These are phyloP conservation scores for Conus betulinus DNA, from an alignment of 1,140 invertebrate species.

Conservation along the genomic window DNA sequence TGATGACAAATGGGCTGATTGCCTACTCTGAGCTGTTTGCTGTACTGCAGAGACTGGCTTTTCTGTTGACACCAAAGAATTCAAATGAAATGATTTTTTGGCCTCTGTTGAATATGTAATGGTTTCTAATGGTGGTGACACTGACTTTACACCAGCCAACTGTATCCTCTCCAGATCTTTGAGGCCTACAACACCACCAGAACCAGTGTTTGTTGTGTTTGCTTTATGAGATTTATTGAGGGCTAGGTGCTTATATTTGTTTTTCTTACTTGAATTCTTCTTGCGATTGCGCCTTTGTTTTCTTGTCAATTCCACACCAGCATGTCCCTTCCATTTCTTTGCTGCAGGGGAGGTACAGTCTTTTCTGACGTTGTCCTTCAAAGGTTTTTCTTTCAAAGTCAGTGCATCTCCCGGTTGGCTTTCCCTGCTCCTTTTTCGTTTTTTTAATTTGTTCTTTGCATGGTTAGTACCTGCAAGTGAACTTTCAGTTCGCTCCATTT, in stretches of 20 bases:
- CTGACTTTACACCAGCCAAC: background rate
- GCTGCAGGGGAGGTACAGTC: background rate
- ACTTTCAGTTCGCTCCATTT: background rate
- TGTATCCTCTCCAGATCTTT: conserved; percentile 36
- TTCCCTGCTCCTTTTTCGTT: background rate
- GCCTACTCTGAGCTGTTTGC: background rate
- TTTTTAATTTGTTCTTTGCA: background rate
- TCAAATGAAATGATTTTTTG: background rate
- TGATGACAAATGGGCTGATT: background rate
- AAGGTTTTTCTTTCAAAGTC: background rate
- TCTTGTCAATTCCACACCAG: background rate
- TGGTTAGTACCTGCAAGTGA: background rate
- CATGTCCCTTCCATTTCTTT: background rate
- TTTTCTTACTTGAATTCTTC: conserved; percentile 54
- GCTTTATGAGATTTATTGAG: conserved; percentile 30
- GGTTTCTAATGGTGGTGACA: background rate
- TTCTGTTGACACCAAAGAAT: background rate
- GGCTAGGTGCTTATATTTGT: conserved; percentile 55
- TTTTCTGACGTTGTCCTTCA: background rate
- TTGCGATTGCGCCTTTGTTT: conserved; percentile 45
- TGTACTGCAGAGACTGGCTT: background rate
- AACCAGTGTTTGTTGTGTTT: background rate
- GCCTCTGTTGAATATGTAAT: background rate
- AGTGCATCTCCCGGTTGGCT: background rate
- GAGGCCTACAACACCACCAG: background rate